phyloP scores from a whole-genome alignment of 1,140 invertebrate genomes.

The Melipona quadrifasciata region DNA sequence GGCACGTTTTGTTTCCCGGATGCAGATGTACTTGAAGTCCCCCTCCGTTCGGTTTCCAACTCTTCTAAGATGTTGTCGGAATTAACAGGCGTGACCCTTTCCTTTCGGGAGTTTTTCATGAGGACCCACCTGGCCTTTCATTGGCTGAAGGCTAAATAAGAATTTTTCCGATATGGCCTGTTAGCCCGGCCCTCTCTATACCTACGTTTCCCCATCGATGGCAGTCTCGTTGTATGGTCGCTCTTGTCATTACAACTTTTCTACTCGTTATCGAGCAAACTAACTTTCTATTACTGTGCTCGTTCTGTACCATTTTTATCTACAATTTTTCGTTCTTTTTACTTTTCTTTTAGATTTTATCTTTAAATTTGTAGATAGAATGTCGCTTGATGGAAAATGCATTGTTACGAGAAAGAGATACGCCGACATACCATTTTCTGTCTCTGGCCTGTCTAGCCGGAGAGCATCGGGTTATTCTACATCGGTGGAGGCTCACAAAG shows the following conservation, averaged over 20 bases:
- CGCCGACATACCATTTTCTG: conserved; percentile 5
- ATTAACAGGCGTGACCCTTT: conserved; percentile 56
- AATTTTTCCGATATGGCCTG: conserved; percentile 56
- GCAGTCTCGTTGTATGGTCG: conserved; percentile 34
- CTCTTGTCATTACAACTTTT: neutral
- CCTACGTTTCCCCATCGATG: conserved; percentile 33
- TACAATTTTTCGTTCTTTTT: no score
- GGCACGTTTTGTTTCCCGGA: conserved; percentile 12
- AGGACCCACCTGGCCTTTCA: conserved; percentile 39
- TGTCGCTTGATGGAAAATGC: neutral
- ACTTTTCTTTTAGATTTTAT: neutral
- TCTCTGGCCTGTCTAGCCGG: conserved; percentile 69
- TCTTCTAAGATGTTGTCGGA: conserved; percentile 33
- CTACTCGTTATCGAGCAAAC: neutral
- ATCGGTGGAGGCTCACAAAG: conserved; percentile 14
- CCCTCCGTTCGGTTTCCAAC: neutral
- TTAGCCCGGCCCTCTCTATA: conserved; percentile 38
- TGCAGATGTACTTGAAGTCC: conserved; percentile 36
- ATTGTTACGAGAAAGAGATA: no score
- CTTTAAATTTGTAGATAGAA: neutral
- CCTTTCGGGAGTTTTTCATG: conserved; percentile 59
- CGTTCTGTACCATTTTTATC: neutral
- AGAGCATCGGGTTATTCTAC: conserved; percentile 38
- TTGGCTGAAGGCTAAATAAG: conserved; percentile 53
- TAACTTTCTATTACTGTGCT: neutral